A percentile compares a stretch with the other conserved stretches of the same genome.
These are phyloP conservation scores for Spea multiplicata DNA, from an alignment of 2,113 vertebrate species.

Conservation along the genomic window DNA sequence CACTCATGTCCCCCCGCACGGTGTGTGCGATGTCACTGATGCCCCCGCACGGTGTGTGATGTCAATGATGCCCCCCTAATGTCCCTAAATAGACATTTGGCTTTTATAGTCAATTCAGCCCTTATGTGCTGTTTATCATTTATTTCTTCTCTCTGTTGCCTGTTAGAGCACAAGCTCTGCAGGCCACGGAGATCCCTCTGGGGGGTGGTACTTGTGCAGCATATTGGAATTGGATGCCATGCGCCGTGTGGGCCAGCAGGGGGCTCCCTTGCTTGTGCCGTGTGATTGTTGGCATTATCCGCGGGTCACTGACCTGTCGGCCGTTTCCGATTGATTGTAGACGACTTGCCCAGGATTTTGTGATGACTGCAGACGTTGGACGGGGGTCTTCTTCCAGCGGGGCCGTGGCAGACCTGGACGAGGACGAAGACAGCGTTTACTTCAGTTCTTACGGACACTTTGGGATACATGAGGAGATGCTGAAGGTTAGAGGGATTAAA, in stretches of 20 bases:
- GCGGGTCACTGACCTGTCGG: slow-evolving; percentile 59
- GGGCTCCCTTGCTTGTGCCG: slow-evolving; percentile 65
- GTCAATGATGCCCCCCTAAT: too few relatives aligned
- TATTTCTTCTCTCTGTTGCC: too few relatives aligned
- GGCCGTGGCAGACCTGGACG: slow-evolving; percentile 73
- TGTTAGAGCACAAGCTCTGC: too few relatives aligned
- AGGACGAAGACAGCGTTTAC: slow-evolving; percentile 91
- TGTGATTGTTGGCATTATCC: slow-evolving; percentile 52
- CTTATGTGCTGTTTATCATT: too few relatives aligned
- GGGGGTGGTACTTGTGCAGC: too few relatives aligned
- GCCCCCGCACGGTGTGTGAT: too few relatives aligned
- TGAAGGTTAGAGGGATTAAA: slow-evolving; percentile 79
- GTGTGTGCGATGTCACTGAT: too few relatives aligned
- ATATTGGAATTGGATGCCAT: background rate
- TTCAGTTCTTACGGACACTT: slow-evolving; percentile 96
- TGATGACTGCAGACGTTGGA: slow-evolving; percentile 77
- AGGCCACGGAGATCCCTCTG: too few relatives aligned
- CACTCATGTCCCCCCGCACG: too few relatives aligned
- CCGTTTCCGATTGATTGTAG: slow-evolving; percentile 77
- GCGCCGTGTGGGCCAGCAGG: slow-evolving; percentile 66
- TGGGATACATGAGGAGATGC: slow-evolving; percentile 95
- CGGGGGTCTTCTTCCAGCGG: slow-evolving; percentile 53
- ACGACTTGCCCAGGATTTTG: slow-evolving; percentile 82
- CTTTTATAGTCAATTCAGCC: too few relatives aligned
- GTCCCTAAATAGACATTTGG: too few relatives aligned